These are phyloP conservation scores for Leptopilina drosophilae DNA, from an alignment of 2,888 invertebrate genomes.

Conservation along the genomic window DNA sequence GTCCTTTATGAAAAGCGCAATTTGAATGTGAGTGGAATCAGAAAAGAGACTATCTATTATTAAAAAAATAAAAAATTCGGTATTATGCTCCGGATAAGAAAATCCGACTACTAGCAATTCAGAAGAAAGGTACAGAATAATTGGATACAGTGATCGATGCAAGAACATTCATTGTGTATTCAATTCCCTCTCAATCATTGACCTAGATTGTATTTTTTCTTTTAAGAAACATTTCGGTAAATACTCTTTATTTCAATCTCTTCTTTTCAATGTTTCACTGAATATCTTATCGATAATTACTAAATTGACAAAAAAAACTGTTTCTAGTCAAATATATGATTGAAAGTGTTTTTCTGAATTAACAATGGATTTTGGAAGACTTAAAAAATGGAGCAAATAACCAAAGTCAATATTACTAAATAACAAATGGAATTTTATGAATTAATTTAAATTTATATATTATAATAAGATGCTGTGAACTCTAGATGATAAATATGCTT, in stretches of 20 bases:
- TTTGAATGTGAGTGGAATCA: slow-evolving; percentile 26
- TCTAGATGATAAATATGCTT: slow-evolving; percentile 32
- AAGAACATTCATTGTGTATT: slow-evolving; percentile 18
- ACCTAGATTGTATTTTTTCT: neutral
- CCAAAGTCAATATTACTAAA: slow-evolving; percentile 39
- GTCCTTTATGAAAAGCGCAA: slow-evolving; percentile 14
- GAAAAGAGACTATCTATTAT: slow-evolving; percentile 29
- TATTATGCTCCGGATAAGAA: slow-evolving; percentile 36
- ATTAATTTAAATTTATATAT: slow-evolving; percentile 27
- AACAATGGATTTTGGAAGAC: neutral
- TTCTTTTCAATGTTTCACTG: neutral
- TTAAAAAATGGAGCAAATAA: slow-evolving; percentile 35
- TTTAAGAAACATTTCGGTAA: neutral
- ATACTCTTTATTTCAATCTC: neutral
- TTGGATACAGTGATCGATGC: slow-evolving; percentile 24
- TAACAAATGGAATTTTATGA: slow-evolving; percentile 23
- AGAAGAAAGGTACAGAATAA: slow-evolving; percentile 28
- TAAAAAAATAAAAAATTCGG: slow-evolving; percentile 23
- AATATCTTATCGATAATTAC: neutral
- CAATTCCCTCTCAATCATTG: slow-evolving; percentile 11
- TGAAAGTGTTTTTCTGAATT: slow-evolving; percentile 14
- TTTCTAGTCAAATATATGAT: neutral
- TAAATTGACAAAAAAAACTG: neutral
- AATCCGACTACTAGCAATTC: slow-evolving; percentile 22
- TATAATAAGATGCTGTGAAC: slow-evolving; percentile 39